Evolutionary conservation across 2,113 vertebrate species (phyloP).

Genomic region (Mus spicilegus): DNA sequence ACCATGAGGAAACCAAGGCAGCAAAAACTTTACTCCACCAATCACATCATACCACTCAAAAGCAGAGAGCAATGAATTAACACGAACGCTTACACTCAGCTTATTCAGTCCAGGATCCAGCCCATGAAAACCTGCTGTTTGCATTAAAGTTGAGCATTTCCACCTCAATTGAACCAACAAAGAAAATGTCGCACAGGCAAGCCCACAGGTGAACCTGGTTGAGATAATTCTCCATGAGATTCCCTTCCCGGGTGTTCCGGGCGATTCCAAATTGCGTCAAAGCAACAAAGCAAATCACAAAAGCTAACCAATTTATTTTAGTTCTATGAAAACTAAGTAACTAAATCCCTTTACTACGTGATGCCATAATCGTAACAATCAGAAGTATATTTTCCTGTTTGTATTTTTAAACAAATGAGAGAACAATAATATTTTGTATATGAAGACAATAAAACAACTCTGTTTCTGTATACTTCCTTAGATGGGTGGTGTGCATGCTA

Average conservation of each 20-base stretch:
- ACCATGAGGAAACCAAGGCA: neutral
- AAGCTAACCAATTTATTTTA: neutral
- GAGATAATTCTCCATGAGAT: neutral
- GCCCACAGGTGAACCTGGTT: neutral
- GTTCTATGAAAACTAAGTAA: neutral
- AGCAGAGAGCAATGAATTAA: neutral
- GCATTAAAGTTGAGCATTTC: no score
- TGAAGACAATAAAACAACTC: neutral
- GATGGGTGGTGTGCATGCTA: neutral
- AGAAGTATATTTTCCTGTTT: neutral
- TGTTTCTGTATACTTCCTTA: neutral
- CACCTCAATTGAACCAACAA: neutral
- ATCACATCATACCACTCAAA: neutral
- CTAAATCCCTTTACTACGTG: neutral
- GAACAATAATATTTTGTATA: neutral
- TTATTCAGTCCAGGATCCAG: neutral
- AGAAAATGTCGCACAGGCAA: neutral
- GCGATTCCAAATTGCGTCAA: neutral
- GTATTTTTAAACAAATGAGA: slow-evolving; percentile 5
- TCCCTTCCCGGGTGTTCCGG: neutral
- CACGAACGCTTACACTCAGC: neutral
- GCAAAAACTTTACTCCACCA: neutral
- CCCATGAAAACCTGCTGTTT: neutral
- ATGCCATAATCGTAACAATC: neutral
- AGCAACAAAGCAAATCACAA: neutral